Conservation (phyloP, 2,888 invertebrate genomes). For the Lydus trimaculatus region DNA sequence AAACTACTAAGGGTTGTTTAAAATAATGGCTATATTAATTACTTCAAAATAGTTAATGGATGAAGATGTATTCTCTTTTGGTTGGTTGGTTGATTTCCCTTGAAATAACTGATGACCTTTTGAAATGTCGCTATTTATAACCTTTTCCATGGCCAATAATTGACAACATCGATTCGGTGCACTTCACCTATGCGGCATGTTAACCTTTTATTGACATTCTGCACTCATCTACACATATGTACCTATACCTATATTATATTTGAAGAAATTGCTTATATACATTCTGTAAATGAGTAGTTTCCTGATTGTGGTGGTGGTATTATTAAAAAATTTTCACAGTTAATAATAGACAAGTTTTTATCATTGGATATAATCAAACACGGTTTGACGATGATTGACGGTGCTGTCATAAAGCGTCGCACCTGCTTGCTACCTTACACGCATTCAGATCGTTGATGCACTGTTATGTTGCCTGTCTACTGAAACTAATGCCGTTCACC, state of each 20-base stretch:
- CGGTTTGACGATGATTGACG: conserved; percentile 38
- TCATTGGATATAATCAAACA: conserved; percentile 34
- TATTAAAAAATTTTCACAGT: conserved; percentile 9
- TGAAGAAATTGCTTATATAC: not conserved
- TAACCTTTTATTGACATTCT: conserved; percentile 51
- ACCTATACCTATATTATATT: conserved; percentile 11
- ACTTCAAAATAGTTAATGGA: conserved; percentile 36
- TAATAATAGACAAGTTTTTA: conserved; percentile 28
- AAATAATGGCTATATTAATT: conserved; percentile 35
- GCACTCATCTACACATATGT: conserved; percentile 28
- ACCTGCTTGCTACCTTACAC: conserved; percentile 34
- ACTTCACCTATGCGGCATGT: conserved; percentile 47
- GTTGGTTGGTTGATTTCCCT: conserved; percentile 19
- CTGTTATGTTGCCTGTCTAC: conserved; percentile 25
- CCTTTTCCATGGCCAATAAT: conserved; percentile 49
- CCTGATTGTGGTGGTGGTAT: not conserved
- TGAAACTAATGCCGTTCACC: conserved; percentile 42
- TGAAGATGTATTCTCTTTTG: conserved; percentile 23
- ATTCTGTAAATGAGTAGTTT: not conserved
- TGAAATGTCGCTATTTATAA: conserved; percentile 46
- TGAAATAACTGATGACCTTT: conserved; percentile 40
- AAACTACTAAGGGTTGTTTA: conserved; percentile 26
- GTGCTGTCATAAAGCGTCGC: conserved; percentile 34
- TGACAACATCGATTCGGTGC: conserved; percentile 35
- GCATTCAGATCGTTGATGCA: conserved; percentile 31